Percentiles rank a stretch among this genome's conserved stretches.
phyloP scores from a whole-genome alignment of 2,113 vertebrate species.

The Ceyx margarethae region DNA sequence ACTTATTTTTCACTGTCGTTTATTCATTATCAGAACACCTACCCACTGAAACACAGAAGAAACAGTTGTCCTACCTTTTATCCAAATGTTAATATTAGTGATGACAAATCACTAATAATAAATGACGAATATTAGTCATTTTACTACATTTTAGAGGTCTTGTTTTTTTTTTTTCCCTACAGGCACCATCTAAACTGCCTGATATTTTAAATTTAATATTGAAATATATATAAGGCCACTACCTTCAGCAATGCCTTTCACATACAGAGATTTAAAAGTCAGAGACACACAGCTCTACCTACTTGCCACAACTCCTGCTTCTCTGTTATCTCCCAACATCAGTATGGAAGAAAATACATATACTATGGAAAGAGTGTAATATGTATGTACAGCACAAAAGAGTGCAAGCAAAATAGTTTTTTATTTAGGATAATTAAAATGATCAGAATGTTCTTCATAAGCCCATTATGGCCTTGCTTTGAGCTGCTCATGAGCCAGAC shows the following conservation, averaged over 20 bases:
- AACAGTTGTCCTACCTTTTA: not conserved
- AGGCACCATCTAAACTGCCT: not conserved
- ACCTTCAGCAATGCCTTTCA: not conserved
- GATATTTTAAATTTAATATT: not conserved
- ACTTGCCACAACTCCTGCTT: not conserved
- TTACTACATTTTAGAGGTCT: not conserved
- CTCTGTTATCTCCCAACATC: not conserved
- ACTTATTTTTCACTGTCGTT: not conserved
- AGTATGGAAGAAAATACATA: not conserved
- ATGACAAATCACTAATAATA: too few relatives aligned
- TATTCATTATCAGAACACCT: not conserved
- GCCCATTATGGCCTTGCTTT: not conserved
- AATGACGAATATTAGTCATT: not conserved
- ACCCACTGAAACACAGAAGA: not conserved
- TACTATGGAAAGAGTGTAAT: not conserved
- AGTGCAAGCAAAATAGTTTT: not conserved
- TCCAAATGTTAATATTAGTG: not conserved
- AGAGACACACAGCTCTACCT: not conserved
- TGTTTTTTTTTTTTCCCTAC: not conserved
- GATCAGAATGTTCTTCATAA: slow-evolving; percentile 1
- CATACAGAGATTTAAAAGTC: not conserved
- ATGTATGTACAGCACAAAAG: not conserved
- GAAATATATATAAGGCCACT: not conserved
- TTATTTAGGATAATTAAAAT: slow-evolving; percentile 14
- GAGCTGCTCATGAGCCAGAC: not conserved